phyloP scores from a whole-genome alignment of 1,140 invertebrate genomes.

The Pseudachorutes palmiensis region DNA sequence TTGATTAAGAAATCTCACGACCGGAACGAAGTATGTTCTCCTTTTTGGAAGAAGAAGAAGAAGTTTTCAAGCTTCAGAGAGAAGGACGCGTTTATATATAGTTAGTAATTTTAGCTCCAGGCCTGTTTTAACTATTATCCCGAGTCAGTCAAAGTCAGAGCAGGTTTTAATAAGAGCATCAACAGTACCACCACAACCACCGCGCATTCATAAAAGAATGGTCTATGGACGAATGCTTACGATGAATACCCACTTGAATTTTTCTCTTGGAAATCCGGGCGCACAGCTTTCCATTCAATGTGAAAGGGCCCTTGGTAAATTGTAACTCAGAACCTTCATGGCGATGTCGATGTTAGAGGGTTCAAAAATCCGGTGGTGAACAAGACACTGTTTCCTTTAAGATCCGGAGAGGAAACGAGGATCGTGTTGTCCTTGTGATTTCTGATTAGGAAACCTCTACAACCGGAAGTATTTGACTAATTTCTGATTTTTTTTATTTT shows the following conservation, averaged over 20 bases:
- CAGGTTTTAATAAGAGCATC: conserved; percentile 9
- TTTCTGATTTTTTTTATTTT: background rate
- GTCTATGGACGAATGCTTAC: background rate
- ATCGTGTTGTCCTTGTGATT: no score
- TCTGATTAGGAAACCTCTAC: no score
- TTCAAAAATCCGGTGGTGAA: no score
- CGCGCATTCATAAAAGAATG: background rate
- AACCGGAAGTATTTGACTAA: no score
- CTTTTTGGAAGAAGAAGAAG: conserved; percentile 5
- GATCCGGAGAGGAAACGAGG: no score
- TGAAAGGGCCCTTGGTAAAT: no score
- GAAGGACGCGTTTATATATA: conserved; percentile 3
- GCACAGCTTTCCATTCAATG: no score
- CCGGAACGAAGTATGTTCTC: conserved; percentile 13
- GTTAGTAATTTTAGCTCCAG: conserved; percentile 1
- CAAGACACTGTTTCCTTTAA: no score
- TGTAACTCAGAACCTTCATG: no score
- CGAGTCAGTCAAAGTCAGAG: conserved; percentile 9
- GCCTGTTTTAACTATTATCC: background rate
- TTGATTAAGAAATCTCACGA: conserved; percentile 14
- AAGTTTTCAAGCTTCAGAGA: background rate
- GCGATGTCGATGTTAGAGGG: no score
- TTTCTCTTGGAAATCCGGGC: background rate
- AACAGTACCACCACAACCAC: background rate
- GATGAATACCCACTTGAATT: background rate